Evolutionary conservation across 1,140 invertebrate genomes (phyloP), one percentile per base, ranked within the genome.

Genomic region (Meloidogyne exigua): DNA sequence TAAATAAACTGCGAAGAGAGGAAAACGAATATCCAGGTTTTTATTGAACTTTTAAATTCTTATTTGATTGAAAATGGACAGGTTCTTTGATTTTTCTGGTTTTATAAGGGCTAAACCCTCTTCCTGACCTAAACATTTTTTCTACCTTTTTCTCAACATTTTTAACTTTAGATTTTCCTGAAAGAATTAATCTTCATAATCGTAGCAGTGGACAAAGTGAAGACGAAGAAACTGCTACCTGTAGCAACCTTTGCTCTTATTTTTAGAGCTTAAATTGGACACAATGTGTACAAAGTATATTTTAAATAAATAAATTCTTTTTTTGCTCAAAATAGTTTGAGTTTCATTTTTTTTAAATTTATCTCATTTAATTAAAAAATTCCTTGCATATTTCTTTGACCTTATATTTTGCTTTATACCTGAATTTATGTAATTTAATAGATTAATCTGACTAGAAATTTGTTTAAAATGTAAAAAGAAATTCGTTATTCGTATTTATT

Each of bases 131-230:
- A 32, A 32, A 32, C 7, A 3, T 32, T 32, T 32, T 32, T 32
- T 32, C 7, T 32, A 7, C 2, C 28, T 3, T 32, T 32, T 32
- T 32, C 2, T 32, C 2, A 32, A 32, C 13, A 44, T 49, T 18
- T 57, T 57, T 57, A 21, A 9, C 10, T 57, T 57, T 0, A 57
- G 49, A 57, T 57, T 57, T 57, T 21, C 49, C 49, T 0, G 49
- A 57, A 57, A n/a, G 49, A 57, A 57, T 57, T 57, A 57, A 57
- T 57, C 49, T 57, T 57, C 49, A 57, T 21, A 57, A 57, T 57
- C 49, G 49, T n/a, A 57, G 9, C 49, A 57, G 3, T n/a, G 49
- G 49, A 57, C 49, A 57, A 21, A 12, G n/a, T 18, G 49, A 57
- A 9, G 18, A 57, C 18, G 49, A 57, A 9, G 49, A 1, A n/a